Evolutionary conservation across 2,797 vertebrate species (phyloP).

Genomic region (Phrynocephalus forsythii): DNA sequence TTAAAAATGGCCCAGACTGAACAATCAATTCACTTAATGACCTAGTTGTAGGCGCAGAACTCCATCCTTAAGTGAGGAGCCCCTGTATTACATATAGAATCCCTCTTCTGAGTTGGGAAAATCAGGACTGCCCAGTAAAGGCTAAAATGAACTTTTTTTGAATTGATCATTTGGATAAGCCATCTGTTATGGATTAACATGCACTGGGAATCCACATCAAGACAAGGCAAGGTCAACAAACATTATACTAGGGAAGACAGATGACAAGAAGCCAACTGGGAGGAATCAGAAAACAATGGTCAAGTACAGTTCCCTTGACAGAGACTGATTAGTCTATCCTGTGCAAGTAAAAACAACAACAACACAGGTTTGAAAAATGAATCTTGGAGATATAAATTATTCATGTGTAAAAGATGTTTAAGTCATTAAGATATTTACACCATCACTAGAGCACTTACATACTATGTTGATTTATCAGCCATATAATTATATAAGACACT

Average conservation of each 20-base stretch:
- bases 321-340: slow-evolving; percentile 74
- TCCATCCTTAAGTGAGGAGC: too few relatives aligned
- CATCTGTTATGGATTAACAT: slow-evolving; percentile 55
- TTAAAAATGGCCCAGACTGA: too few relatives aligned
- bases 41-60: too few relatives aligned
- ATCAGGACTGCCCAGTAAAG: slow-evolving; percentile 55
- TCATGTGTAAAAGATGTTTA: slow-evolving; percentile 75
- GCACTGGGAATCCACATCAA: slow-evolving; percentile 54
- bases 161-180: slow-evolving; percentile 36
- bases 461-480: slow-evolving; percentile 76
- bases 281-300: slow-evolving; percentile 69
- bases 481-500: slow-evolving; percentile 76
- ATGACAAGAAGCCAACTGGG: slow-evolving; percentile 66
- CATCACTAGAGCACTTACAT: slow-evolving; percentile 71
- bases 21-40: too few relatives aligned
- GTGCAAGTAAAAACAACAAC: slow-evolving; percentile 63
- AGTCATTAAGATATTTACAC: slow-evolving; percentile 82
- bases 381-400: slow-evolving; percentile 81
- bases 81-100: too few relatives aligned
- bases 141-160: slow-evolving; percentile 11
- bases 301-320: slow-evolving; percentile 66
- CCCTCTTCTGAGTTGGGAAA: background rate
- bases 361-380: slow-evolving; percentile 73
- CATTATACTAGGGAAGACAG: slow-evolving; percentile 63
- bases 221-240: slow-evolving; percentile 60